Evolutionary conservation across 1,140 invertebrate species (phyloP).

Genomic region (Ctenoplectra terminalis): DNA sequence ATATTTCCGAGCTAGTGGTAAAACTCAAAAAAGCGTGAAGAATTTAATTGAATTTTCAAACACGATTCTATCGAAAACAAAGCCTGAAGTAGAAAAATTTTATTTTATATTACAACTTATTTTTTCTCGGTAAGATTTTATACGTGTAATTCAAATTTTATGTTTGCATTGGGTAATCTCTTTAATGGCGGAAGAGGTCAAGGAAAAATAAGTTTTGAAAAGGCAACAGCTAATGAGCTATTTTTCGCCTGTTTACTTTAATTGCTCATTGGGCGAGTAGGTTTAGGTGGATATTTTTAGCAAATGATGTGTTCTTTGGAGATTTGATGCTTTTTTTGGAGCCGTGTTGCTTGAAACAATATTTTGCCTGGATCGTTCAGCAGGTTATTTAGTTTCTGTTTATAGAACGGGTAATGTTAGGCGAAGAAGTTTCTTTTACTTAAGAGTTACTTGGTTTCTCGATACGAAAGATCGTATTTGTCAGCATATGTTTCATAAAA

Average conservation of each 20-base stretch:
- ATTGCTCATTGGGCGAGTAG: neutral
- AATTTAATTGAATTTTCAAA: too few relatives aligned
- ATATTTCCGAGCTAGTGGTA: too few relatives aligned
- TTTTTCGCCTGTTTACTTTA: neutral
- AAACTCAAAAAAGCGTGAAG: too few relatives aligned
- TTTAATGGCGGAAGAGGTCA: neutral
- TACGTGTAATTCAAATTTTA: too few relatives aligned
- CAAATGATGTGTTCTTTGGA: too few relatives aligned
- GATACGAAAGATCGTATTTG: neutral
- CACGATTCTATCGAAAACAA: too few relatives aligned
- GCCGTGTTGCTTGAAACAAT: neutral
- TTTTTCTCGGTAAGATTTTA: too few relatives aligned
- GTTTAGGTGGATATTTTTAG: neutral
- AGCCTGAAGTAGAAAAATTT: too few relatives aligned
- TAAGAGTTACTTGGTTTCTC: neutral
- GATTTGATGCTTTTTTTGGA: neutral
- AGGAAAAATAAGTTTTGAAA: too few relatives aligned
- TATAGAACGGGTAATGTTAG: neutral
- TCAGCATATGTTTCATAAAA: neutral
- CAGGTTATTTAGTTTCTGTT: neutral
- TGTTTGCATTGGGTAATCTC: neutral
- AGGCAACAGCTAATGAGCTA: neutral
- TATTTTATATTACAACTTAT: too few relatives aligned
- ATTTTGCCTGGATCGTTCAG: neutral
- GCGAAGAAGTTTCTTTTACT: neutral